Evolutionary conservation across 2,888 invertebrate genomes (phyloP), one percentile per base, ranked within the genome.

Genomic region (Sericinus montela): DNA sequence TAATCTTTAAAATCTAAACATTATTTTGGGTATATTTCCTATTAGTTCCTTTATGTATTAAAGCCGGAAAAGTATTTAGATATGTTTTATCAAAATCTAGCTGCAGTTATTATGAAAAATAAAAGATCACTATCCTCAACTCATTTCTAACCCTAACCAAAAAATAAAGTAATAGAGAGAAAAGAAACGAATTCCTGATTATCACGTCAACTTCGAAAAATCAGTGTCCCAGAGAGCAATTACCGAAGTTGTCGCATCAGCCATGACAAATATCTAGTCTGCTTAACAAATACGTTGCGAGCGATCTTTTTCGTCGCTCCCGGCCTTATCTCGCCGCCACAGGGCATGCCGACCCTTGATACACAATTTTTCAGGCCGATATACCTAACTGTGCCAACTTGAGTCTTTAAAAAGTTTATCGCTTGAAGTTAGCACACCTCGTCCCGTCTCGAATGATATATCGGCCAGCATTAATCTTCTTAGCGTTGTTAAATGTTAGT

Each of bases 391-490:
- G 66, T 63, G 68, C 67, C 69, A 75, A 83, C 72, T 80, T 75
- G 77, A 86, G 85, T 88, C 84, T 85, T 87, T 87, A 86, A 87
- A 70, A 88, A 87, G 84, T 88, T 86, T 84, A 87, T 86, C 86
- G 73, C 65, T 66, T 68, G 74, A 82, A 81, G 78, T 84, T 82
- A 63, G 82, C 79, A 72, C 78, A 83, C 83, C 82, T 79, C 72
- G 69, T 62, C 66, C 70, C 68, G 73, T 65, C 73, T 68, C 67
- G 69, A 66, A 80, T 87, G 86, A 85, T 82, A 76, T 81, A 85
- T 83, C 81, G 78, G 68, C 47, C 56, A 51, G 68, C 85, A 86
- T 86, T 85, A 77, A 80, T 85, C 86, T 85, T 81, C 67, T 67
- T 65, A 56, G 55, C 55, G 40, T 59, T 66, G 65, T 73, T 75